These are phyloP conservation scores for Mustelus asterias DNA, from an alignment of 2,113 vertebrate genomes.

Conservation along the genomic window DNA sequence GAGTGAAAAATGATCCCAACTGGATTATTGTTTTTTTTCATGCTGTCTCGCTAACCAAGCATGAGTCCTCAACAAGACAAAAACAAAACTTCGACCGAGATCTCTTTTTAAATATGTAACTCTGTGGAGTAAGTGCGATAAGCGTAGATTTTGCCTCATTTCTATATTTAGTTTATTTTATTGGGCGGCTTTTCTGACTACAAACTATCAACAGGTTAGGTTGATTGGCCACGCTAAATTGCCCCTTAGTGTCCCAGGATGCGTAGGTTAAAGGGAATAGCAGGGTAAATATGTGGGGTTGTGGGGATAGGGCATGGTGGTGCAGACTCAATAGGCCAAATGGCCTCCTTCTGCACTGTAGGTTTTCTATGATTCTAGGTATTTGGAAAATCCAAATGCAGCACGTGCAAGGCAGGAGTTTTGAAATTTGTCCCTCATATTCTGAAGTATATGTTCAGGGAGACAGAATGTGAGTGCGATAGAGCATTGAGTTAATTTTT, in stretches of 20 bases:
- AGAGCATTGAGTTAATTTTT: neutral
- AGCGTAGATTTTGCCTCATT: neutral
- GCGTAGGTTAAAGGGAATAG: too few species aligned
- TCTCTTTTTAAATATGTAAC: neutral
- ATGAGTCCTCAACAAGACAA: neutral
- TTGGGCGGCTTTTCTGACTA: neutral
- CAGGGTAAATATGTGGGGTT: too few species aligned
- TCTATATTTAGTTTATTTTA: neutral
- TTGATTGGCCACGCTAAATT: too few species aligned
- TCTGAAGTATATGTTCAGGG: neutral
- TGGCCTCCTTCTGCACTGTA: too few species aligned
- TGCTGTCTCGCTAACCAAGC: neutral
- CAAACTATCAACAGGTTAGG: neutral
- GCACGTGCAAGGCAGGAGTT: neutral
- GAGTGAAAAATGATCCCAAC: neutral
- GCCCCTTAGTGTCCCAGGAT: too few species aligned
- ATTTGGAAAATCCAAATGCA: neutral
- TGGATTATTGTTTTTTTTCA: neutral
- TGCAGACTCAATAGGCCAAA: too few species aligned
- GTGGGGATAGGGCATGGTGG: too few species aligned
- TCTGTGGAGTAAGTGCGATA: neutral
- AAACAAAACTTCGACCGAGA: neutral
- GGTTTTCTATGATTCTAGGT: too few species aligned
- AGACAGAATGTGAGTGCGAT: neutral
- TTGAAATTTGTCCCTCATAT: neutral